Percentiles rank a stretch among this genome's conserved stretches.
These are phyloP conservation scores for Eupsilia transversa DNA, from an alignment of 2,888 invertebrate genomes.

Conservation along the genomic window DNA sequence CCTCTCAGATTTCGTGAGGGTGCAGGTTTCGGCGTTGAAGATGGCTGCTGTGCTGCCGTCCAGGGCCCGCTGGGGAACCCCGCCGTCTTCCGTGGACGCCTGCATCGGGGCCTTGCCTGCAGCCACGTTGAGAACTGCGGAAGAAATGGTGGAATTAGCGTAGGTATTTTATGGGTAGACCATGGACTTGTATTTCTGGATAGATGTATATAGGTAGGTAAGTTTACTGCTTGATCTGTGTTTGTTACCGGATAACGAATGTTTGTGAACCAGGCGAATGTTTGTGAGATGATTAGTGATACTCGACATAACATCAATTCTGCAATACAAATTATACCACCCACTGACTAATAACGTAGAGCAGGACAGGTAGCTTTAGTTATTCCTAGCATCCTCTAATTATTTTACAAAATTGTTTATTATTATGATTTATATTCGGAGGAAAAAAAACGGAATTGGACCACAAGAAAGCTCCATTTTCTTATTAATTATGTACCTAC, in stretches of 20 bases:
- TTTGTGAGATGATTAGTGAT: not conserved
- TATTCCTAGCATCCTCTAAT: not conserved
- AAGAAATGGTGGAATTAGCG: constrained; percentile 19
- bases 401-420: not conserved
- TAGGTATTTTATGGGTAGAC: too few relatives aligned
- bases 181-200: not conserved
- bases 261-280: not conserved
- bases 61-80: constrained; percentile 97
- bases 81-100: constrained; percentile 94
- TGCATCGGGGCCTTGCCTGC: constrained; percentile 99
- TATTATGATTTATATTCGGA: not conserved
- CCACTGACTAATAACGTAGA: not conserved
- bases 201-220: not conserved
- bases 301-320: not conserved
- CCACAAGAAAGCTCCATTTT: too few relatives aligned
- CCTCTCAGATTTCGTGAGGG: constrained; percentile 95
- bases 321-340: not conserved
- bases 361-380: not conserved
- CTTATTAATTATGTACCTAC: too few relatives aligned
- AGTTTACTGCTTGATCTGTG: not conserved
- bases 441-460: too few relatives aligned
- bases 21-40: constrained; percentile 96
- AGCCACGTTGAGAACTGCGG: constrained; percentile 96
- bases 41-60: constrained; percentile 96
- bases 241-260: not conserved